Base-by-base conservation (phyloP, 2,888 invertebrate genomes). In the Pachydiplax longipennis region DNA sequence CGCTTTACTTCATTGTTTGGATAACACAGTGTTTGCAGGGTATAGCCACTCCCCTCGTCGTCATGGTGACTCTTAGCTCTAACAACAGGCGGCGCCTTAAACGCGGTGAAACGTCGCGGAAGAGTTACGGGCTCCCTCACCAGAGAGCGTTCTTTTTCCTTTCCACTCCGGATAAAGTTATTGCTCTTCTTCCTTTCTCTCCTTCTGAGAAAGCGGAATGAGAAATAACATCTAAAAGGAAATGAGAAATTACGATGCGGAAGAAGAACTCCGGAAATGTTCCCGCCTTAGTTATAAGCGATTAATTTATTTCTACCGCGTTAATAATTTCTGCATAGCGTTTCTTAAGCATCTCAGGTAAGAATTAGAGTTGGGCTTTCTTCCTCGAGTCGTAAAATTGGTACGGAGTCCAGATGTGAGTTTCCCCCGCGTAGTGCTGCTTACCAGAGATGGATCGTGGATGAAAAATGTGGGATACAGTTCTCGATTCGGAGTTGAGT, bases 41-140 rank as follows among this genome's bases (percentile, higher is more conserved):
- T 31, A 73, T 25, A 73, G 73, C 73, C 31, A 25, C 73, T 25
- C 73, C 73, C 40, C 87, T 25, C 61, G 58, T 35, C 83, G 87
- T 61, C 87, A 61, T 87, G 73, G 73, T 73, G 73, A 73, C 87
- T 65, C 61, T 87, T 40, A 58, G 87, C 37, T 35, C 87, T 87
- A 87, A 87, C 87, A 87, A 87, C 87, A 87, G 87, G 87, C 87
- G 87, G 87, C 87, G 87, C 87, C 87, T 61, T 87, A 87, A 87
- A 87, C 87, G 87, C 65, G 58, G 87, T 87, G 87, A 87, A 87
- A 87, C 87, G 87, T 65, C 87, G 61, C 87, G 61, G 87, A 87
- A 87, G 87, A 87, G 61, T 87, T 61, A 87, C 87, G 87, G 87
- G 61, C 13, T 87, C 37, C 37, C 83, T 58, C 58, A 61, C n/a